Percentiles rank a stretch among this genome's conserved stretches.
These are phyloP conservation scores for Synaphobranchus kaupii DNA, from an alignment of 2,797 vertebrate species.

Conservation along the genomic window DNA sequence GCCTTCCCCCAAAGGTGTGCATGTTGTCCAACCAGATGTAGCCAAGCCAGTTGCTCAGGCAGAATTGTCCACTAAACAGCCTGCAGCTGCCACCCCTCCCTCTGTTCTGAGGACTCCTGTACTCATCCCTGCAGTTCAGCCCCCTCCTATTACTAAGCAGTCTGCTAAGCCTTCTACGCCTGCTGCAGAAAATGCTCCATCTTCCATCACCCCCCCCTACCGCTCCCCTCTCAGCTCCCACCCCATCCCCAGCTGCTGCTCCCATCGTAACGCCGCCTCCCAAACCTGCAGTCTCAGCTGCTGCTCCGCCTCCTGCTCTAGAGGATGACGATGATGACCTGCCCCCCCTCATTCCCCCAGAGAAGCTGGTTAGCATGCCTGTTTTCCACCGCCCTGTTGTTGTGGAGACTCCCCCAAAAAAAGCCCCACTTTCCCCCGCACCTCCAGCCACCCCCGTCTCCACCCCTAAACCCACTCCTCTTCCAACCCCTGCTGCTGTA, in stretches of 20 bases:
- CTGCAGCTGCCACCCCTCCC: neutral
- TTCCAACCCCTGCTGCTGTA: constrained; percentile 46
- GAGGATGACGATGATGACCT: constrained; percentile 87
- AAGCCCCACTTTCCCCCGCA: constrained; percentile 53
- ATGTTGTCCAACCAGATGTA: neutral
- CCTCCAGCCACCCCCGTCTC: constrained; percentile 52
- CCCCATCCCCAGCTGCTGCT: constrained; percentile 46
- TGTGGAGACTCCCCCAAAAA: constrained; percentile 69
- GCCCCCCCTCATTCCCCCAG: constrained; percentile 90
- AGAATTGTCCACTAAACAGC: neutral
- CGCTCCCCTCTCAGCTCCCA: constrained; percentile 41
- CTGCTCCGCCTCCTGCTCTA: constrained; percentile 39
- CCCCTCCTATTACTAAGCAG: neutral
- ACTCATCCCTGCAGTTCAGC: neutral
- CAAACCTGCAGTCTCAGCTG: constrained; percentile 19
- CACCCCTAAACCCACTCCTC: constrained; percentile 51
- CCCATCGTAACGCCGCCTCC: constrained; percentile 29
- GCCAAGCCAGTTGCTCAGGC: neutral
- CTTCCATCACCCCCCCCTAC: constrained; percentile 28
- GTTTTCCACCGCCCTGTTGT: constrained; percentile 63
- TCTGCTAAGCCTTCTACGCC: constrained; percentile 32
- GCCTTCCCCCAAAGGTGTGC: neutral
- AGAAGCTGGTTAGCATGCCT: constrained; percentile 66
- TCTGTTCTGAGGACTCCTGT: neutral
- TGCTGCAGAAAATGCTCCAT: constrained; percentile 23